Evolutionary conservation across 2,797 vertebrate genomes (phyloP), one percentile per base, ranked within the genome.

Genomic region (Florisuga fusca): DNA sequence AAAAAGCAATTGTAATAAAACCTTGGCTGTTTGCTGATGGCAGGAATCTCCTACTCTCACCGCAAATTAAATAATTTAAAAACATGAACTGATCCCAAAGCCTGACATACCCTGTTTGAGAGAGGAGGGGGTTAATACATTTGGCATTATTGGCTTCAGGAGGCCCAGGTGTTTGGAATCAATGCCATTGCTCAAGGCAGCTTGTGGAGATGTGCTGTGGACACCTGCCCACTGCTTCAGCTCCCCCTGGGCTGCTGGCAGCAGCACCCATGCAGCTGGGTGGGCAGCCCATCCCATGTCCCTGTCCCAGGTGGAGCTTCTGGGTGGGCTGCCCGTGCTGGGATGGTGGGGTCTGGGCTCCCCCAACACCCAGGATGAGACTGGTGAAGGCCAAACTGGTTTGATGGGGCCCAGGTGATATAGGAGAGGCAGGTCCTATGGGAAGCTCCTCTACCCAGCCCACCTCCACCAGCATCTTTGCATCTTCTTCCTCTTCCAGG

Each of bases 181-280:
- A 64, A 31, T 8, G 6, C 43, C 0, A 1, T 51, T 41, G 11
- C 25, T 51, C 41, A 19, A 25, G 54, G 27, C 86, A 81, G 26
- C 45, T 57, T 36, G 21, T 13, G 15, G 79, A 73, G 41, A 10
- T 12, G 10, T 0, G 0, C 38, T 10, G 48, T 89, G 57, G 34
- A 31, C 3, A 5, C 41, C 21, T 1, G 0, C 41, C 50, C 1
- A 0, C 10, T 3, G 1, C 3, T 1, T 43, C 2, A 4, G 29
- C 15, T 64, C 15, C 82, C 0, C 0, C 20, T 34, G 67, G 5
- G 19, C 9, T 75, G 17, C 58, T 0, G 0, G 41, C 76, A 66
- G 72, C 80, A 61, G 50, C 0, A 0, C 29, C 58, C n/a, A 0
- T 11, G 51, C 41, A 33, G 36, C 34, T 55, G 38, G 21, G 20